Evolutionary conservation across 2,113 vertebrate genomes (phyloP), one percentile per base, ranked within the genome.

Genomic region (Misgurnus mizolepis): DNA sequence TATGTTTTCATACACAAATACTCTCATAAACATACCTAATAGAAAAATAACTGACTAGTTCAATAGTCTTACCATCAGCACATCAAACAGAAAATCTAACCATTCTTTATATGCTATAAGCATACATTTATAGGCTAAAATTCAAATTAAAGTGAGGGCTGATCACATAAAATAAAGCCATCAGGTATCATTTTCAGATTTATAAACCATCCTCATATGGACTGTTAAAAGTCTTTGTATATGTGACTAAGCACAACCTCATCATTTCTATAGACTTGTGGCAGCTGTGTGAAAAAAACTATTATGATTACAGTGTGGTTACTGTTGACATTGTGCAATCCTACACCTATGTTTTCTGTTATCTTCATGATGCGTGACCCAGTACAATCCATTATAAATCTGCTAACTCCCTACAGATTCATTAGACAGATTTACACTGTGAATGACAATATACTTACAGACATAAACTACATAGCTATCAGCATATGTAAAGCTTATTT

Each of bases 401-500:
- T 55, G 22, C 22, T 27, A 69, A 53, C 17, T 61, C 39, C 34
- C 34, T 12, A 68, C 8, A 2, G 41, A 34, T 71, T 55, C 7
- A 74, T 43, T 8, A 11, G 41, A 62, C 55, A 73, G 72, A 74
- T 47, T 11, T n/a, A 76, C 55, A 47, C 5, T 17, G 73, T 64
- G 14, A 62, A 62, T 27, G 12, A 58, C 27, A 2, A 58, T 58
- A 58, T 17, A 18, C 55, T 58, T 8, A 58, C 17, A 58, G n/a
- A 58, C n/a, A 58, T 58, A 8, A 56, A n/a, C 17, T 7, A 58
- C 55, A 58, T 53, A 40, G 40, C 4, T 45, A 45, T 15, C 3
- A 18, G 70, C 70, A 60, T 8, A 73, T 40, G 39, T 53, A n/a
- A 71, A 56, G 50, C 39, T 43, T 73, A 73, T 73, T 60, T 74